Conservation (phyloP, 1,140 invertebrate species). For the Oncopeltus fasciatus region DNA sequence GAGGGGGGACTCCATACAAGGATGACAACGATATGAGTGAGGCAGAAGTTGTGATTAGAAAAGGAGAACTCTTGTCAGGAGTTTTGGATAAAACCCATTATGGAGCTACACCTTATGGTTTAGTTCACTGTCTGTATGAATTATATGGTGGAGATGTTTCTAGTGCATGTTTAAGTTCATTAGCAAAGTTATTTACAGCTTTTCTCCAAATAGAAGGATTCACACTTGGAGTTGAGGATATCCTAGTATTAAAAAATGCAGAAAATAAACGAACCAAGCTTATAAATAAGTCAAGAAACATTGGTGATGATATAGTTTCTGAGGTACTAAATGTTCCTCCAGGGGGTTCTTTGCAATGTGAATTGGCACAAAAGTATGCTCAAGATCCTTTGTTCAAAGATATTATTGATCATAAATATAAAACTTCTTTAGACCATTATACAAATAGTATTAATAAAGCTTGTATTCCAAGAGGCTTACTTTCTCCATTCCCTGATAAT, state of each 20-base stretch:
- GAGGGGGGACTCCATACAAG: constrained; percentile 41
- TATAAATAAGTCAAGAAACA: constrained; percentile 46
- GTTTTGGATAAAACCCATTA: constrained; percentile 96
- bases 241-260: constrained; percentile 60
- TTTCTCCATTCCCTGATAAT: constrained; percentile 82
- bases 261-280: constrained; percentile 55
- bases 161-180: constrained; percentile 65
- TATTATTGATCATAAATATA: constrained; percentile 75
- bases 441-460: constrained; percentile 79
- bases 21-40: constrained; percentile 63
- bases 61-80: constrained; percentile 79
- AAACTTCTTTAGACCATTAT: constrained; percentile 59
- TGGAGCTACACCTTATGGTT: constrained; percentile 83
- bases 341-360: constrained; percentile 48
- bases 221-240: constrained; percentile 88
- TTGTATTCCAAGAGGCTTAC: constrained; percentile 66
- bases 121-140: constrained; percentile 87
- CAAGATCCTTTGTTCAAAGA: constrained; percentile 62
- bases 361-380: constrained; percentile 43
- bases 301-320: constrained; percentile 42
- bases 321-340: constrained; percentile 49
- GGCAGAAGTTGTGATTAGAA: constrained; percentile 75
- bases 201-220: constrained; percentile 84
- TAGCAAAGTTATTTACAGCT: constrained; percentile 81
- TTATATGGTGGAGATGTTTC: constrained; percentile 82